A percentile compares a stretch with the other conserved stretches of the same genome.
phyloP scores from a whole-genome alignment of 1,140 invertebrate species.

The Coenobita brevimanus region DNA sequence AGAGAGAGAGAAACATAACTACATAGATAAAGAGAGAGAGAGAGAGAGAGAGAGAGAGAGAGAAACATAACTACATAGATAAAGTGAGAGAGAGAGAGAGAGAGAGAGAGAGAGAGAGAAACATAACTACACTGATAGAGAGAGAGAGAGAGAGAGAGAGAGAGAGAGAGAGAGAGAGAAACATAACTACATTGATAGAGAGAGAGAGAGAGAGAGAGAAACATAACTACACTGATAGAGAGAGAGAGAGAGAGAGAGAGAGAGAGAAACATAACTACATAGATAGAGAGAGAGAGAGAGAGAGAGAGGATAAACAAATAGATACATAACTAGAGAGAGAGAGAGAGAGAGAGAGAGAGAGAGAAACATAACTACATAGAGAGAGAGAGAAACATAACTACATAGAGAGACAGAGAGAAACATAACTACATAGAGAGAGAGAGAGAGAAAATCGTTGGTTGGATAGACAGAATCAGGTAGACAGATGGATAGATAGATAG shows the following conservation, averaged over 20 bases:
- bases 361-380: neutral
- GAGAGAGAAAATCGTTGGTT: neutral
- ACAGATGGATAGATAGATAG: neutral
- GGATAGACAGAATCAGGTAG: neutral
- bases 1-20: neutral
- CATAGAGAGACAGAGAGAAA: neutral
- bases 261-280: conserved; percentile 15
- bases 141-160: neutral
- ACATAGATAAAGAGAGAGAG: neutral
- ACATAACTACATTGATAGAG: neutral
- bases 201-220: conserved; percentile 4
- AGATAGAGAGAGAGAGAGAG: conserved; percentile 3
- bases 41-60: neutral
- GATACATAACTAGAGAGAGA: neutral
- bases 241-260: conserved; percentile 14
- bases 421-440: neutral
- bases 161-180: neutral
- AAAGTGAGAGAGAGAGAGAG: neutral
- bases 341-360: no score
- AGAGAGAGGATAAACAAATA: conserved; percentile 13
- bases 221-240: neutral
- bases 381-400: neutral
- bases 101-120: neutral
- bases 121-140: neutral
- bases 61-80: neutral